Evolutionary conservation across 2,888 invertebrate genomes (phyloP), one percentile per base, ranked within the genome.

Genomic region (Ligdia adustata): DNA sequence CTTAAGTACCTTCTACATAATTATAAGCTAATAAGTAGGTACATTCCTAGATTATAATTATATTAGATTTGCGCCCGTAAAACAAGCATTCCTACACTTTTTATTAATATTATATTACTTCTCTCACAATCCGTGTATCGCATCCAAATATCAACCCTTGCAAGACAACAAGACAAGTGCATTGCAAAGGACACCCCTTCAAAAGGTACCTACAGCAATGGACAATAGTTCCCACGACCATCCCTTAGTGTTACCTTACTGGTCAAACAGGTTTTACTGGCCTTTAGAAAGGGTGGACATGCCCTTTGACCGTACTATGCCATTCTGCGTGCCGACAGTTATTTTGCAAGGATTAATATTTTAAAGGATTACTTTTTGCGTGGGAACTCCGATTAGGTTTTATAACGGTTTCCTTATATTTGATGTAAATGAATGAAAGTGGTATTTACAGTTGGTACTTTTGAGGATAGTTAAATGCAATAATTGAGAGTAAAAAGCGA

Each of bases 231-330:
- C 85, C 75, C 86, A 86, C 81, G 77, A 24, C 35, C 44, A 20
- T 20, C 11, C 15, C 32, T n/a, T 26, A 18, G 16, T n/a, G n/a
- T n/a, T n/a, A n/a, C n/a, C n/a, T 67, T 81, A 79, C 77, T 66
- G 82, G 82, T 82, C 80, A 80, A 74, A 87, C 85, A 63, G 79
- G 87, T 87, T 86, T 78, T 6, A 14, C 33, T 20, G 29, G 12
- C 20, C 42, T 29, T 27, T 26, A 22, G 22, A 22, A 53, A 55
- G 52, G 55, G 64, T 67, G 80, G 79, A 75, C 79, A 75, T 65
- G 72, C 79, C 82, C 82, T 75, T 77, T 71, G 60, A 46, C 59
- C 54, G 55, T 45, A 40, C 32, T n/a, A n/a, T n/a, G 32, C 38
- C 18, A 26, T 32, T 44, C 29, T 26, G 46, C 59, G 59, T 59